phyloP scores from a whole-genome alignment of 2,797 vertebrate species.

The Amazona ochrocephala region DNA sequence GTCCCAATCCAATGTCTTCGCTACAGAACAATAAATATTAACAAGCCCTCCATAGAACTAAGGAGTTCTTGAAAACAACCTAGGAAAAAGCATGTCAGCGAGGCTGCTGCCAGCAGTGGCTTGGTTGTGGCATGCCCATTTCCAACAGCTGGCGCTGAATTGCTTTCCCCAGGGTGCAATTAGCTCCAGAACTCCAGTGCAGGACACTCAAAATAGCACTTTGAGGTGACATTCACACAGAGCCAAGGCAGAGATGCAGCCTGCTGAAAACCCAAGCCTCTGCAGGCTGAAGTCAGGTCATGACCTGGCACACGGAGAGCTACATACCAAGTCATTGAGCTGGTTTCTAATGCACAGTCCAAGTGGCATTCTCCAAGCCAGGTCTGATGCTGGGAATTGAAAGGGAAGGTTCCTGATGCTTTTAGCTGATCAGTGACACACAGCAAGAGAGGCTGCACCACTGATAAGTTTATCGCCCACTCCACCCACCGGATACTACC shows the following conservation, averaged over 20 bases:
- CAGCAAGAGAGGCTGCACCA: not conserved
- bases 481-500: not conserved
- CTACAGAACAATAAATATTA: constrained; percentile 10
- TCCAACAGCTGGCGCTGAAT: not conserved
- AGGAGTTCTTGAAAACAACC: not conserved
- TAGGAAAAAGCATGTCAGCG: not conserved
- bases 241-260: not conserved
- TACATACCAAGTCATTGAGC: not conserved
- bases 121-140: not conserved
- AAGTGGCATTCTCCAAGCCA: not conserved
- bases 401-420: not conserved
- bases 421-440: accelerated
- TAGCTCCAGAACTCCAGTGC: not conserved
- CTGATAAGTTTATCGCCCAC: accelerated
- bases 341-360: accelerated
- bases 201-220: not conserved
- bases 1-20: not conserved
- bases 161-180: constrained; percentile 53
- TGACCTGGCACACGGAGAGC: not conserved
- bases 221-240: not conserved
- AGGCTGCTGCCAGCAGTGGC: not conserved
- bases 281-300: not conserved
- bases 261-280: not conserved
- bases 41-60: not conserved
- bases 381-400: not conserved